Evolutionary conservation across 1,140 invertebrate species (phyloP), one percentile per base, ranked within the genome.

Genomic region (Mactra quadrangularis): DNA sequence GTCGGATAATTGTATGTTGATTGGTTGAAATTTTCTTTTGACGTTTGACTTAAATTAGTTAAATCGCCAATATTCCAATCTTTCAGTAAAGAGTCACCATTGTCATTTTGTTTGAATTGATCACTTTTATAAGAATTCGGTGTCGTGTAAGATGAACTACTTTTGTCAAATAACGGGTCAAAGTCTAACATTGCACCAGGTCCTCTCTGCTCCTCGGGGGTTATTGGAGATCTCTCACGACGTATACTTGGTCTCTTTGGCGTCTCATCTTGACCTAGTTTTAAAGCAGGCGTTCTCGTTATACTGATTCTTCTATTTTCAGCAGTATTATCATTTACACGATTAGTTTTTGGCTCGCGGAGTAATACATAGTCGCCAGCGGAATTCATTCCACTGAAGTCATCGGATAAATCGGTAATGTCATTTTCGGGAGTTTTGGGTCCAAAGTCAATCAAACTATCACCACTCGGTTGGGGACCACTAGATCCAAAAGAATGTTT

Each of bases 341-440:
- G 27, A 13, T 22, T 4, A 57, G 60, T 25, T 25, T 59, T 59
- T 41, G 62, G 76, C 27, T 79, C 76, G 22, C 64, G 29, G 9
- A 79, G 47, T 22, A 70, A 27, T 1, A 79, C 76, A 57, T 79
- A 79, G 66, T 79, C 76, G 2, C 76, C 76, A 41, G 62, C 27
- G 3, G 25, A 19, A 29, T 27, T 47, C 62, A 66, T 66, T 31
- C 45, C 33, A 66, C 45, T 60, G 15, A 78, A 66, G 11, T 78
- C 75, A 64, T 31, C 47, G 15, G 22, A 25, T 62, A 76, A 45
- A 59, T 50, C 35, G 0, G 57, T 3, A 62, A 38, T n/a, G 1
- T 60, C 7, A 3, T 22, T 31, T 45, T 25, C 71, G 1, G 35
- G 35, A 6, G 41, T 33, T 71, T 52, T 47, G 1, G 22, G 9